Evolutionary conservation across 2,888 invertebrate species (phyloP), one percentile per base, ranked within the genome.

Genomic region (Camponotus fellah): DNA sequence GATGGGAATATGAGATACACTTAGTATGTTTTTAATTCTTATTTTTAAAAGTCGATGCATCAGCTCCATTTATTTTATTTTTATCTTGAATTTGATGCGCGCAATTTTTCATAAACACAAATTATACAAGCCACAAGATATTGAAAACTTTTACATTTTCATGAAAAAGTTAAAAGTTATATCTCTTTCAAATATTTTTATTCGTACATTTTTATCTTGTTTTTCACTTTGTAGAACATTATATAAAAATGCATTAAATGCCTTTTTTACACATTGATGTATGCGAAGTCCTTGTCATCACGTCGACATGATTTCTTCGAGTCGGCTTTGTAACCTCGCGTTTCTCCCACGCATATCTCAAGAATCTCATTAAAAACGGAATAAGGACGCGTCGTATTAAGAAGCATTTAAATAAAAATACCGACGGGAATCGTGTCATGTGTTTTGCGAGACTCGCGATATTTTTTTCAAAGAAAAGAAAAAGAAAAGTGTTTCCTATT

Each of bases 321-420:
- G 12, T 53, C 32, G 17, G n/a, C 14, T 64, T 46, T 6, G n/a
- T 6, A 14, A 46, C 2, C 34, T 26, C 8, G 49, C 12, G 46
- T 21, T 34, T 76, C 49, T n/a, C 17, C 32, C 1, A 34, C 3
- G 40, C 53, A n/a, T 2, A 4, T 46, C n/a, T 66, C n/a, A 17
- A 43, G 43, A 21, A 37, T 40, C 34, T 49, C 9, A 49, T 64
- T 72, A 34, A 32, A 32, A 64, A 9, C 0, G 9, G 21, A 49
- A 64, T 46, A 43, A 74, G 43, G 21, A 26, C 43, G 8, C 17
- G 14, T 14, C 14, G 9, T 21, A 40, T 14, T 62, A n/a, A 34
- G 43, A 34, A 37, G 3, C 49, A 32, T 21, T 75, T 64, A 49
- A 75, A 62, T 62, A 49, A 37, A 6, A 37, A 10, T 32, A 74